Percentiles rank a stretch among this genome's conserved stretches.
These are phyloP conservation scores for Chaenocephalus aceratus DNA, from an alignment of 2,113 vertebrate genomes.

Conservation along the genomic window DNA sequence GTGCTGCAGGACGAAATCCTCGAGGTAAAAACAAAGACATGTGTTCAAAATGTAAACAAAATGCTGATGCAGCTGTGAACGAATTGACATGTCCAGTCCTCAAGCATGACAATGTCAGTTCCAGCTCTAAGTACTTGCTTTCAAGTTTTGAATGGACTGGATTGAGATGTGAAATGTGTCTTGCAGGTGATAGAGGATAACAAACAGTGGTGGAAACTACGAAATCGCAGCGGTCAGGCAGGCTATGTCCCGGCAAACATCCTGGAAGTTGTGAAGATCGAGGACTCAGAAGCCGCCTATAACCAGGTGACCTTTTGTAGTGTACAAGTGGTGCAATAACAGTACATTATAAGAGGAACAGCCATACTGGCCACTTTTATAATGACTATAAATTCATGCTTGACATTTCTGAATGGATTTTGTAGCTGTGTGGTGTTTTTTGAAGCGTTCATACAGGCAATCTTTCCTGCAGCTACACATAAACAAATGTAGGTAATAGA, in stretches of 20 bases:
- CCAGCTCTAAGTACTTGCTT: not conserved
- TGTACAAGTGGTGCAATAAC: not conserved
- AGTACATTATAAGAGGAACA: not conserved
- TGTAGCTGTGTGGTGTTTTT: not conserved
- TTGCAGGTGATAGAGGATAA: constrained; percentile 92
- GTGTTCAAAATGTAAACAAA: too few species aligned
- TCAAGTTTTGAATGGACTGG: not conserved
- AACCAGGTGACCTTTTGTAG: constrained; percentile 65
- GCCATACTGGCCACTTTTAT: too few species aligned
- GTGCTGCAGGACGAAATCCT: constrained; percentile 94
- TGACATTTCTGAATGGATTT: not conserved
- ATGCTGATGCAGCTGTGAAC: not conserved
- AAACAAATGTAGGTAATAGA: not conserved
- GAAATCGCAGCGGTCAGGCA: constrained; percentile 91
- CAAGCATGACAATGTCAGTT: not conserved
- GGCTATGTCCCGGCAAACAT: constrained; percentile 94
- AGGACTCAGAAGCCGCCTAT: constrained; percentile 81
- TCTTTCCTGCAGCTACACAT: not conserved
- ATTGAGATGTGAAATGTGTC: constrained; percentile 24
- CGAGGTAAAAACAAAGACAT: constrained; percentile 84
- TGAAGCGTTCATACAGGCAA: not conserved
- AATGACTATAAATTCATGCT: not conserved
- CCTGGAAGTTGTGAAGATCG: constrained; percentile 86
- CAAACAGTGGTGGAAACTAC: constrained; percentile 96
- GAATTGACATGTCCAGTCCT: too few species aligned